These are phyloP conservation scores for Synergus gifuensis DNA, from an alignment of 2,888 invertebrate genomes.

Conservation along the genomic window DNA sequence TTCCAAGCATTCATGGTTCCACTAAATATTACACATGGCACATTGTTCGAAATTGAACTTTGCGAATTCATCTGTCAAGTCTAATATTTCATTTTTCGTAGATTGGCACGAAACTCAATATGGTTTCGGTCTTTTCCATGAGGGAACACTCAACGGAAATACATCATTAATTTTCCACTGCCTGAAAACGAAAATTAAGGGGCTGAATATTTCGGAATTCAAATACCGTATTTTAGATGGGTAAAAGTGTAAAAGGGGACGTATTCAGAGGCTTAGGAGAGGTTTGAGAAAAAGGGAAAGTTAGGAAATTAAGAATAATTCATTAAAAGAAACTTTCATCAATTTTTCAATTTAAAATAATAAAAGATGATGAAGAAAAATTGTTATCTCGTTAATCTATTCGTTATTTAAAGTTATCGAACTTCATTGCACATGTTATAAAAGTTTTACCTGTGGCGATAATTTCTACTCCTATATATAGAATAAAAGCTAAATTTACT, in stretches of 20 bases:
- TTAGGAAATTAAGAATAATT: background rate
- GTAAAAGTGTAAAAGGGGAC: background rate
- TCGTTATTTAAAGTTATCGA: too few species aligned
- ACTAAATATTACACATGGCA: background rate
- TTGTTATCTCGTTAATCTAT: too few species aligned
- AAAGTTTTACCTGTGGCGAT: too few species aligned
- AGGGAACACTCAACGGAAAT: slow-evolving; percentile 32
- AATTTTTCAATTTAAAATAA: background rate
- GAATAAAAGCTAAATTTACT: too few species aligned
- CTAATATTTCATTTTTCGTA: slow-evolving; percentile 34
- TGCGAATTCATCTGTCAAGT: slow-evolving; percentile 27
- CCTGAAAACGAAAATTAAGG: slow-evolving; percentile 33
- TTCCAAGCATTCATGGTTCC: background rate
- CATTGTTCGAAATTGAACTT: slow-evolving; percentile 1
- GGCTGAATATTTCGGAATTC: slow-evolving; percentile 12
- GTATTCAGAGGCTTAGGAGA: background rate
- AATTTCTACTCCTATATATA: too few species aligned
- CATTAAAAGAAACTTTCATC: background rate
- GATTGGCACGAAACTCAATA: slow-evolving; percentile 30
- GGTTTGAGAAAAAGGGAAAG: background rate
- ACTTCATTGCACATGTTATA: too few species aligned
- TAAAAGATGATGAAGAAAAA: background rate
- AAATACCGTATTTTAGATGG: slow-evolving; percentile 31
- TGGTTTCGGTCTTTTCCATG: slow-evolving; percentile 17
- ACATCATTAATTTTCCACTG: slow-evolving; percentile 38